Conservation (phyloP, 1,140 invertebrate genomes). For the Philopotamus ludificatus region DNA sequence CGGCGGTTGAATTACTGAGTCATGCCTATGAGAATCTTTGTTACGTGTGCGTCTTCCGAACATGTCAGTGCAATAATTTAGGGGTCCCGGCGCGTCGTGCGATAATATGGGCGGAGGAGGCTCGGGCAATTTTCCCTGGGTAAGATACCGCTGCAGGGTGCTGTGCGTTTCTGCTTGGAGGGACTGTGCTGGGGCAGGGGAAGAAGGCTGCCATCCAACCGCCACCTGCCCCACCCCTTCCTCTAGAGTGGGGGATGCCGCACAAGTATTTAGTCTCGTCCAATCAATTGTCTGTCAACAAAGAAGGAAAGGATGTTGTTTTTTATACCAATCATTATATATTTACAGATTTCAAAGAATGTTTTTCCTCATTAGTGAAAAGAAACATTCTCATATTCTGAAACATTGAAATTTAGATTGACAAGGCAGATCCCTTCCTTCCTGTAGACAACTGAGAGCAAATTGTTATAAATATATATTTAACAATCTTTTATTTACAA, state of each 20-base stretch:
- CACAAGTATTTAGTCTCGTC: constrained; percentile 44
- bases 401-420: constrained; percentile 33
- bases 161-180: constrained; percentile 27
- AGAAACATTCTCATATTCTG: constrained; percentile 35
- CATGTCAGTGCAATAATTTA: constrained; percentile 35
- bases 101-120: not conserved
- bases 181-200: constrained; percentile 22
- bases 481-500: constrained; percentile 30
- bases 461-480: constrained; percentile 28
- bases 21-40: constrained; percentile 35
- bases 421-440: constrained; percentile 52
- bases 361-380: constrained; percentile 33
- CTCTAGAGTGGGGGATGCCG: constrained; percentile 13
- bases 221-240: constrained; percentile 22
- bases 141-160: constrained; percentile 38
- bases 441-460: constrained; percentile 43
- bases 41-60: constrained; percentile 28
- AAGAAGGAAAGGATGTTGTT: constrained; percentile 65
- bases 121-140: constrained; percentile 25
- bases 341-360: constrained; percentile 27
- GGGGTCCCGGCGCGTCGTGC: constrained; percentile 1
- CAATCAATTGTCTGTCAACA: constrained; percentile 65
- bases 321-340: constrained; percentile 40
- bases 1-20: constrained; percentile 42
- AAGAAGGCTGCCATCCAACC: constrained; percentile 21